Base-by-base conservation (phyloP, 2,797 vertebrate genomes). In the Thaleichthys pacificus region DNA sequence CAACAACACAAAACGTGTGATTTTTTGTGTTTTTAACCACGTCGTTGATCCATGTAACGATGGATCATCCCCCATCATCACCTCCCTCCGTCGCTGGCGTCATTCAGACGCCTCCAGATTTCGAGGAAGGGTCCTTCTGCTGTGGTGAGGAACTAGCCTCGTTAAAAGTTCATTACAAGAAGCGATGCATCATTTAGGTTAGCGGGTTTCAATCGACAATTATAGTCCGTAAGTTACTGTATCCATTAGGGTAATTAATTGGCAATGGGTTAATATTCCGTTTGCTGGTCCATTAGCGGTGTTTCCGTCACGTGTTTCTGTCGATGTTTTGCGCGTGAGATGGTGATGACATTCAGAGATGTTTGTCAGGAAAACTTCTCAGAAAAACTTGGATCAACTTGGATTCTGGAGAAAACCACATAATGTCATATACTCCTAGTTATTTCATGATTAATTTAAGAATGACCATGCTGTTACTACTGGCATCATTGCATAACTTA, bases 211-310 rank as follows among this genome's bases (percentile, higher is more conserved):
- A 91, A 91, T 87, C 91, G 88, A 88, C 91, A 91, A 91, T 92
- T 89, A 87, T 91, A 88, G 90, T 80, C 86, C 90, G 88, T 88
- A 91, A 85, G 77, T 87, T 88, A 87, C 89, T 88, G 75, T 87
- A 85, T 90, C 85, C 86, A 90, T 92, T 91, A 90, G 79, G 85
- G 77, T 89, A 90, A 92, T 89, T 90, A 90, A 92, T 91, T 82
- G 80, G 81, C 83, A 82, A 80, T 75, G 76, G 74, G 85, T 81
- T 72, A 75, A 83, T 86, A 86, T 87, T 85, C 76, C 78, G 81
- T 86, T 82, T 75, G 81, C 79, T 82, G 72, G 70, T 60, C 62
- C 84, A 88, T 89, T 89, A 86, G 79, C 76, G 79, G 69, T 51
- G 62, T 83, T n/a, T 28, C 65, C 61, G 62, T 84, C 74, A 54